Percentiles rank a stretch among this genome's conserved stretches.
Conservation (phyloP, 1,140 invertebrate species). For the Procambarus virginalis region DNA sequence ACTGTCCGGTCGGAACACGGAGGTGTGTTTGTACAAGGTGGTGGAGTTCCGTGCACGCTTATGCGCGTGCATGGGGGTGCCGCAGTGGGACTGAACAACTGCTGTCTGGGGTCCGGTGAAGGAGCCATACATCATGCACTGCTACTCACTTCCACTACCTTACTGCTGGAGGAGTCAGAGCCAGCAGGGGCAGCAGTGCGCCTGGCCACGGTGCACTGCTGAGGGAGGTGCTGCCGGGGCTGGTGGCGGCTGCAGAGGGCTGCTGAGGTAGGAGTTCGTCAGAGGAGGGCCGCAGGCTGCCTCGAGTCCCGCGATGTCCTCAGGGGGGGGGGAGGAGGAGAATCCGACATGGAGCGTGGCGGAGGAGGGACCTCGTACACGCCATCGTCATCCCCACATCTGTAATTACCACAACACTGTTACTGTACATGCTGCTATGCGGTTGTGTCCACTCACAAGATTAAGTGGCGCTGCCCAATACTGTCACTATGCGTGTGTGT, state of each 20-base stretch:
- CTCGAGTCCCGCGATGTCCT: conserved; percentile 50
- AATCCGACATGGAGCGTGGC: conserved; percentile 49
- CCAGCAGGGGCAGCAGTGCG: conserved; percentile 16
- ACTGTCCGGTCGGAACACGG: not conserved
- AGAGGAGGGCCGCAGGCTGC: conserved; percentile 51
- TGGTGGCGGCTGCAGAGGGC: conserved; percentile 6
- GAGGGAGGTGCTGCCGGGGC: conserved; percentile 37
- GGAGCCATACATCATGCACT: conserved; percentile 53
- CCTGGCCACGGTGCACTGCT: conserved; percentile 23
- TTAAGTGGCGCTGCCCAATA: too few relatives aligned
- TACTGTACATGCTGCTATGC: too few relatives aligned
- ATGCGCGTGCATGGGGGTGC: too few relatives aligned
- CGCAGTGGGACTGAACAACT: conserved; percentile 16
- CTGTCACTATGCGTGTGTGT: too few relatives aligned
- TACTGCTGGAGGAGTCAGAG: conserved; percentile 55
- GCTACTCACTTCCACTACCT: conserved; percentile 66
- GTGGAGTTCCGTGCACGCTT: not conserved
- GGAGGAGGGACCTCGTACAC: conserved; percentile 61
- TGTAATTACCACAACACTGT: not conserved
- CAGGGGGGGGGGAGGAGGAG: conserved; percentile 47
- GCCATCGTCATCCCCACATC: conserved; percentile 56
- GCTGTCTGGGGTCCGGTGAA: conserved; percentile 34
- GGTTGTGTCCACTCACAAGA: too few relatives aligned
- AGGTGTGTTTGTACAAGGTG: not conserved
- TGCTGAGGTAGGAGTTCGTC: conserved; percentile 41